Conservation (phyloP, 2,797 vertebrate genomes). For the Emys orbicularis region DNA sequence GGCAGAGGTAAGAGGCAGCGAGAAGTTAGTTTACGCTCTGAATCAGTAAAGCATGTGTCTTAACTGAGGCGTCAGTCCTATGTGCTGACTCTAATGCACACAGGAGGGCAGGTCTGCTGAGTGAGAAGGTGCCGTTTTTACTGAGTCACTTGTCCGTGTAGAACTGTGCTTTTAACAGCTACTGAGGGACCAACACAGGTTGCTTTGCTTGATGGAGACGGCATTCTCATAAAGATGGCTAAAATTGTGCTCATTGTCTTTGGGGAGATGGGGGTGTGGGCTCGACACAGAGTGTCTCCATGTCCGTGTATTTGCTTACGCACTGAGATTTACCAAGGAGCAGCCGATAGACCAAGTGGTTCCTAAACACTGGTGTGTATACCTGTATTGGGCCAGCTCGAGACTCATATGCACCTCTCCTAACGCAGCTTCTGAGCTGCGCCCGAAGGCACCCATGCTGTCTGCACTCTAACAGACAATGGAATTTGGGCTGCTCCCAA, state of each 20-base stretch:
- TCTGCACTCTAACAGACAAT: no score
- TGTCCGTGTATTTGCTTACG: background rate
- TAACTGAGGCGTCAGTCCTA: background rate
- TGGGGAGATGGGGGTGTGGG: no score
- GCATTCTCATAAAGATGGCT: background rate
- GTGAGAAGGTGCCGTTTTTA: background rate
- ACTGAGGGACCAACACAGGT: background rate
- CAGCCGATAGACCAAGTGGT: background rate
- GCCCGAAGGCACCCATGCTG: no score
- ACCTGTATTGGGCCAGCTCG: no score
- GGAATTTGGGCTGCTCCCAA: no score
- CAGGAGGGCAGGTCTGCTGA: background rate
- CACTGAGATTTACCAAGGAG: background rate
- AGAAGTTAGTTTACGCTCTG: background rate
- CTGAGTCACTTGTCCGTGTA: background rate
- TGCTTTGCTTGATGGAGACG: background rate
- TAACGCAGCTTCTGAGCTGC: no score
- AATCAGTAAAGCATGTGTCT: background rate
- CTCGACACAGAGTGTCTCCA: background rate
- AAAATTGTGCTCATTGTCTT: background rate
- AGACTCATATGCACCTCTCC: no score
- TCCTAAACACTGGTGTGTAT: background rate
- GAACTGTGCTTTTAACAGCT: background rate
- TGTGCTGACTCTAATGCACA: background rate
- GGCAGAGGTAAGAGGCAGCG: background rate